Evolutionary conservation across 2,113 vertebrate genomes (phyloP), one percentile per base, ranked within the genome.

Genomic region (Diphyllodes magnificus): DNA sequence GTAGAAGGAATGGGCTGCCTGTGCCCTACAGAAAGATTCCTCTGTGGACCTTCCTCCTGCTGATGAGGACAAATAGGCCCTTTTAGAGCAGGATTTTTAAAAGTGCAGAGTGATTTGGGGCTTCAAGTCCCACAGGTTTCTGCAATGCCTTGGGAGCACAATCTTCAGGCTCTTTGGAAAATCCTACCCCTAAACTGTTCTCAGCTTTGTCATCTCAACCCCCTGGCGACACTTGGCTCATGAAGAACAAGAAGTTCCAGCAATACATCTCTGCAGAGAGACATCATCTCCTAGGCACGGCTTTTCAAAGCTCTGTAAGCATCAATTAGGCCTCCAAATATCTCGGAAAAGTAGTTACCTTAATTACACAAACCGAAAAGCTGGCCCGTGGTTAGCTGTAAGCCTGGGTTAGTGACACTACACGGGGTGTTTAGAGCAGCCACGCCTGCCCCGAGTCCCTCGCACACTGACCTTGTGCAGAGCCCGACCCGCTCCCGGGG

Each of bases 51-150:
- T 65, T 57, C 47, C 90, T 88, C 92, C 95, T 84, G 93, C 94
- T 79, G 92, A 13, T 60, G 64, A 90, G 90, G 90, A 96, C 93
- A 96, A 96, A 96, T 35, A 79, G 88, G 88, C 65, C 92, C 65
- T 88, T 93, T 94, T 31, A 91, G 69, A 88, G 80, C 42, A 92
- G 37, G 88, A 42, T 51, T 95, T 96, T 93, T 56, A 45, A 82
- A 83, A 96, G 80, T 49, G 3, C 39, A 33, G 64, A 92, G 88
- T 90, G 94, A 73, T 93, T 96, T 57, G 90, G 88, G 94, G 77
- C 60, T 83, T 72, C 76, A 31, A 57, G 61, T 68, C 92, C 65
- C 92, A 33, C 2, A 33, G 86, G 90, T 81, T 90, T 90, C 61
- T 33, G 33, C 60, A 39, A 2, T 2, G 72, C 86, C 87, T 53